phyloP scores from a whole-genome alignment of 1,140 invertebrate genomes.

The Periplaneta americana region DNA sequence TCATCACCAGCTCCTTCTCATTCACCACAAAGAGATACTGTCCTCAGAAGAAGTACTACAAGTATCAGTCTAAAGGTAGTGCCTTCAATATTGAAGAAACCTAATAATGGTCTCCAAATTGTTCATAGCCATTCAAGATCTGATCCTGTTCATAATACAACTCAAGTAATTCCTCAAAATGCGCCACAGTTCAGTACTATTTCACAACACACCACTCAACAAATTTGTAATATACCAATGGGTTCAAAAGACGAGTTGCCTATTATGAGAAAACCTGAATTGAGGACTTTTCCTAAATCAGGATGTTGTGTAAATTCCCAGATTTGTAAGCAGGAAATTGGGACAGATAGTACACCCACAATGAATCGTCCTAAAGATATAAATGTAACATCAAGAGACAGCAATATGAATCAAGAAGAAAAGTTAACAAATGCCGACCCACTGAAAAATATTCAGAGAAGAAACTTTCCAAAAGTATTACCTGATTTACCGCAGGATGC shows the following conservation, averaged over 20 bases:
- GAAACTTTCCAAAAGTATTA: slow-evolving; percentile 77
- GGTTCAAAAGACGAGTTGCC: not conserved
- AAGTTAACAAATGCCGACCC: slow-evolving; percentile 59
- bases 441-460: slow-evolving; percentile 60
- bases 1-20: not conserved
- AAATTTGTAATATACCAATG: not conserved
- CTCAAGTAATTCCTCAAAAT: not conserved
- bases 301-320: not conserved
- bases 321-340: not conserved
- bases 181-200: not conserved
- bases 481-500: slow-evolving; percentile 56
- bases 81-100: slow-evolving; percentile 25
- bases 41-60: slow-evolving; percentile 5
- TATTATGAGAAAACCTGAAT: too few species aligned
- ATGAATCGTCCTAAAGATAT: slow-evolving; percentile 43
- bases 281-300: not conserved
- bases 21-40: not conserved
- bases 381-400: slow-evolving; percentile 61
- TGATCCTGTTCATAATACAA: slow-evolving; percentile 53
- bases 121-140: slow-evolving; percentile 68
- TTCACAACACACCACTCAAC: not conserved
- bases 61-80: slow-evolving; percentile 15
- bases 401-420: slow-evolving; percentile 25
- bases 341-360: not conserved
- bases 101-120: slow-evolving; percentile 42